A percentile compares a stretch with the other conserved stretches of the same genome.
Conservation (phyloP, 2,113 vertebrate species). For the Podarcis cretensis region DNA sequence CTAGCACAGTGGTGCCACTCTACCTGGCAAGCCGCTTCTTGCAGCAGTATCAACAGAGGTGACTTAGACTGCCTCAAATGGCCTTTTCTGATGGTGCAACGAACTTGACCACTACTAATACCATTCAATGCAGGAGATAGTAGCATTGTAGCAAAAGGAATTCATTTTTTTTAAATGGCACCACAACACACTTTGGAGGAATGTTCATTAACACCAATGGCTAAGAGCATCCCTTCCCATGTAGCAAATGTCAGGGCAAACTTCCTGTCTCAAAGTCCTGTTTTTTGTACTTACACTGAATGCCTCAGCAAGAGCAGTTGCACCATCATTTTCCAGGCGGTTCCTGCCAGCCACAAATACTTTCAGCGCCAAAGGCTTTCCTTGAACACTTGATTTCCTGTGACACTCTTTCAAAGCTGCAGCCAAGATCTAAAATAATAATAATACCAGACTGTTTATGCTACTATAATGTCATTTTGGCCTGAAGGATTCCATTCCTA, state of each 20-base stretch:
- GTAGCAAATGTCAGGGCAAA: not conserved
- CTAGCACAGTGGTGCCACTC: too few species aligned
- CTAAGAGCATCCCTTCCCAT: not conserved
- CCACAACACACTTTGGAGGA: not conserved
- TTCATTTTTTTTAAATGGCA: not conserved
- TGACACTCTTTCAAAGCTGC: slow-evolving; percentile 88
- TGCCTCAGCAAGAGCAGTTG: slow-evolving; percentile 92
- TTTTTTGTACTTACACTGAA: slow-evolving; percentile 85
- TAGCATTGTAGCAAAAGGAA: not conserved
- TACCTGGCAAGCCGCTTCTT: too few species aligned
- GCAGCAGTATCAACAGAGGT: not conserved
- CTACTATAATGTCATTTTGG: not conserved
- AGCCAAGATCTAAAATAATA: slow-evolving; percentile 87
- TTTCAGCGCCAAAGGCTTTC: slow-evolving; percentile 87
- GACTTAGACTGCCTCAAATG: not conserved
- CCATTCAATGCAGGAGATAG: too few species aligned
- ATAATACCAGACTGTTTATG: slow-evolving; percentile 18
- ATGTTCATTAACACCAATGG: not conserved
- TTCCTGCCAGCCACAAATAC: slow-evolving; percentile 96
- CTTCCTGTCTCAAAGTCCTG: not conserved
- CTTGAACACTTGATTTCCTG: slow-evolving; percentile 81
- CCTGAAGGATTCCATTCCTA: slow-evolving; percentile 5
- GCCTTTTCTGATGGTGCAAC: not conserved
- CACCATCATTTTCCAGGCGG: slow-evolving; percentile 95
- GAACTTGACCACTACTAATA: not conserved